Evolutionary conservation across 2,113 vertebrate genomes (phyloP).

Genomic region (Psettodes erumei): DNA sequence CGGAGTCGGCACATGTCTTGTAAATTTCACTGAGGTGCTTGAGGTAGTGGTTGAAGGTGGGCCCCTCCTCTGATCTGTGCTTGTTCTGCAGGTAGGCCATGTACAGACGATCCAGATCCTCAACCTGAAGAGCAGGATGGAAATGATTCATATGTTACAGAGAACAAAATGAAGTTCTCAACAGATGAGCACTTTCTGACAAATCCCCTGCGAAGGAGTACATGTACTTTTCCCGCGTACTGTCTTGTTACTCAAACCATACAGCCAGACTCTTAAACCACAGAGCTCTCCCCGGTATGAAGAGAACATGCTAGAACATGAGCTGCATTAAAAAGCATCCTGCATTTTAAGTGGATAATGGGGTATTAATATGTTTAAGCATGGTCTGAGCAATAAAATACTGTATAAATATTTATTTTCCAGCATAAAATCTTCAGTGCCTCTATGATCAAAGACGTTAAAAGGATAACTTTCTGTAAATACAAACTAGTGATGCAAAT

Average conservation of each 20-base stretch:
- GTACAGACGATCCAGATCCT: conserved; percentile 83
- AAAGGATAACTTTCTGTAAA: no score
- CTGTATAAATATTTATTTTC: no score
- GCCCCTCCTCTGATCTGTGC: conserved; percentile 79
- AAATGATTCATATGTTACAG: background rate
- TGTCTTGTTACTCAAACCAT: conserved; percentile 10
- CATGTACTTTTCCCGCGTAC: conserved; percentile 1
- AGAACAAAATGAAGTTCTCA: background rate
- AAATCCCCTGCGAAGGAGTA: conserved; percentile 14
- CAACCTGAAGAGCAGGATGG: conserved; percentile 64
- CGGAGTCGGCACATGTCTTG: conserved; percentile 81
- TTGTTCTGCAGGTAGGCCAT: conserved; percentile 83
- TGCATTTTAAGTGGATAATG: conserved; percentile 22
- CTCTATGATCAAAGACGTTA: no score
- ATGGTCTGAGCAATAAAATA: conserved; percentile 11
- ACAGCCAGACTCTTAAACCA: conserved; percentile 12
- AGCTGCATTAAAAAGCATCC: conserved; percentile 12
- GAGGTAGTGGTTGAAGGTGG: conserved; percentile 81
- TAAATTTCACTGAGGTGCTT: conserved; percentile 83
- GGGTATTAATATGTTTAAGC: conserved; percentile 26
- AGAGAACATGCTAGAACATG: conserved; percentile 5
- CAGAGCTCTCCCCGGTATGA: background rate
- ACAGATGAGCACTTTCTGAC: conserved; percentile 4
- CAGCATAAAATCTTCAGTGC: no score
- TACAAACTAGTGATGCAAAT: background rate